These are phyloP conservation scores for Euzetes globulus DNA, from an alignment of 2,888 invertebrate genomes.

Conservation along the genomic window DNA sequence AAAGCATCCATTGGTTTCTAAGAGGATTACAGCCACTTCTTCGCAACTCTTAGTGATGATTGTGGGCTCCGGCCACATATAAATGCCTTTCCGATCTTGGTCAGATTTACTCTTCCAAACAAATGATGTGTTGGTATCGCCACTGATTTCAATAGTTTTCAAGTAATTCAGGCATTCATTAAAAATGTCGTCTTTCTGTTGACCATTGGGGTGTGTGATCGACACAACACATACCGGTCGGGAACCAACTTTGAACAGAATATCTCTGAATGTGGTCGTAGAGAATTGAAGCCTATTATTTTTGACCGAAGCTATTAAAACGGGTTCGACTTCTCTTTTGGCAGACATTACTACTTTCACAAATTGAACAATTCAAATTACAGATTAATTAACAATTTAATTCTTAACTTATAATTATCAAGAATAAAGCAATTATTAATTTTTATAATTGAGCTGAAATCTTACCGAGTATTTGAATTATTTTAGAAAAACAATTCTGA, in stretches of 20 bases:
- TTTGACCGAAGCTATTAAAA: not conserved
- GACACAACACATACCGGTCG: constrained; percentile 11
- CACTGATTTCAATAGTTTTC: not conserved
- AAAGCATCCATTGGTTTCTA: not conserved
- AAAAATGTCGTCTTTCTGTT: not conserved
- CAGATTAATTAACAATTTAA: not conserved
- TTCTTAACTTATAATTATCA: too few species aligned
- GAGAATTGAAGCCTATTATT: not conserved
- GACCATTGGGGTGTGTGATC: not conserved
- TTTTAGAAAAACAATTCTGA: too few species aligned
- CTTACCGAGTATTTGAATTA: too few species aligned
- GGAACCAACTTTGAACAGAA: not conserved
- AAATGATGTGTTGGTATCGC: too few species aligned
- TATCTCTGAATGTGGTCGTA: not conserved
- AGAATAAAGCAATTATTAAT: too few species aligned
- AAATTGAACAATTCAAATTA: not conserved
- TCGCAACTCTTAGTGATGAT: not conserved
- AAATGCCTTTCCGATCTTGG: not conserved
- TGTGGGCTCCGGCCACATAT: not conserved
- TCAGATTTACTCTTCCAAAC: not conserved
- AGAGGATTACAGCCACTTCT: not conserved
- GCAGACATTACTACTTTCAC: not conserved
- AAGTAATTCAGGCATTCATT: not conserved
- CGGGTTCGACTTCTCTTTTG: not conserved
- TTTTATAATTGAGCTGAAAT: too few species aligned